Conservation (phyloP, 2,888 invertebrate genomes). For the Zaprionus lineosus region DNA sequence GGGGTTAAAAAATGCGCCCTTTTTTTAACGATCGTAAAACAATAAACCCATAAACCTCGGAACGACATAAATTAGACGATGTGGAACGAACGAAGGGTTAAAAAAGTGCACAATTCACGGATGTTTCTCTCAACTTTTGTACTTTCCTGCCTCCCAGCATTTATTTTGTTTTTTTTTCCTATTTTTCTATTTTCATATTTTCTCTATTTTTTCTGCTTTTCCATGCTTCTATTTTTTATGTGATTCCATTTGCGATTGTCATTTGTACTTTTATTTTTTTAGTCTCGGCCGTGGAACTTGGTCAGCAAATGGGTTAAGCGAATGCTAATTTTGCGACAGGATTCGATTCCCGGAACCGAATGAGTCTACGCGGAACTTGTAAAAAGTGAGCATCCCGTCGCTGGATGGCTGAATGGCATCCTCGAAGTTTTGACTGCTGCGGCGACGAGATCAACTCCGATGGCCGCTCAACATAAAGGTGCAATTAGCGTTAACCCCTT, state of each 20-base stretch:
- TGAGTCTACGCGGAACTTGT: constrained; percentile 53
- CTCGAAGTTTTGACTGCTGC: constrained; percentile 51
- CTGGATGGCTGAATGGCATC: constrained; percentile 12
- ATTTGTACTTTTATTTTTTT: constrained; percentile 33
- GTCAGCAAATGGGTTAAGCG: constrained; percentile 68
- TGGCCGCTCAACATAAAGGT: constrained; percentile 65
- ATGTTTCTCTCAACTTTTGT: constrained; percentile 47
- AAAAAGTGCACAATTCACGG: constrained; percentile 54
- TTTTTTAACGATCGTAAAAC: constrained; percentile 66
- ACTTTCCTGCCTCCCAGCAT: too few relatives aligned
- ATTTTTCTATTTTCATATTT: constrained; percentile 11
- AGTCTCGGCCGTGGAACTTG: constrained; percentile 50
- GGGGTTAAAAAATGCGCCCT: constrained; percentile 58
- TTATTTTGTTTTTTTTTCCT: background rate
- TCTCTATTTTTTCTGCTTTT: constrained; percentile 25
- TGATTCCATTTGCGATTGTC: constrained; percentile 22
- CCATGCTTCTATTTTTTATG: constrained; percentile 26
- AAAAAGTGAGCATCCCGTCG: constrained; percentile 34
- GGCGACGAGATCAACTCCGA: constrained; percentile 51
- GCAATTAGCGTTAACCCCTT: constrained; percentile 75
- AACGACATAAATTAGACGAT: constrained; percentile 70
- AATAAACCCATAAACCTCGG: constrained; percentile 70
- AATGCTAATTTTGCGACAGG: constrained; percentile 44
- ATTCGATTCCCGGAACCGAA: constrained; percentile 26
- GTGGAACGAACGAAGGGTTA: constrained; percentile 71